Evolutionary conservation across 2,888 invertebrate species (phyloP).

Genomic region (Vesta saturnalis): DNA sequence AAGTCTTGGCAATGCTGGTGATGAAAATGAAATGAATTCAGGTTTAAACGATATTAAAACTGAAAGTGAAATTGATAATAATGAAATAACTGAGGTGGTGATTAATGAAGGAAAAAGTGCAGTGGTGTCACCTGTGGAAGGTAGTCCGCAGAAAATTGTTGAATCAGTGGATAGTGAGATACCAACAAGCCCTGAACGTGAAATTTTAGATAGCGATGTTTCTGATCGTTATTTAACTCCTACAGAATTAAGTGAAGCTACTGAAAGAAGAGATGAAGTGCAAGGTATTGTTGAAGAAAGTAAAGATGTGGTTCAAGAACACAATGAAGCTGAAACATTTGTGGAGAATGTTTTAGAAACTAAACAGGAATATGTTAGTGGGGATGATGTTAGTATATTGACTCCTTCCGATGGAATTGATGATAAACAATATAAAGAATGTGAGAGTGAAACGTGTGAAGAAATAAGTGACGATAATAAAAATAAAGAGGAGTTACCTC

Average conservation of each 20-base stretch:
- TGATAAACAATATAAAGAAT: constrained; percentile 40
- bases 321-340: constrained; percentile 22
- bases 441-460: constrained; percentile 48
- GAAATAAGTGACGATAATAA: constrained; percentile 50
- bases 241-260: constrained; percentile 67
- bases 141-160: constrained; percentile 37
- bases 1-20: constrained; percentile 66
- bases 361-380: constrained; percentile 24
- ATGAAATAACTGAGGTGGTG: constrained; percentile 27
- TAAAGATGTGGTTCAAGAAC: constrained; percentile 17
- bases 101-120: constrained; percentile 26
- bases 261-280: constrained; percentile 53
- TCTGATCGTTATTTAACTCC: constrained; percentile 77
- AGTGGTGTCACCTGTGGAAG: constrained; percentile 28
- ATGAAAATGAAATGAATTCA: constrained; percentile 60
- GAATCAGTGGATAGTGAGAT: constrained; percentile 48
- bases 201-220: constrained; percentile 73
- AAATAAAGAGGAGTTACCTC: constrained; percentile 26
- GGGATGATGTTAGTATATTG: constrained; percentile 15
- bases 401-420: constrained; percentile 35
- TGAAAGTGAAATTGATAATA: constrained; percentile 30
- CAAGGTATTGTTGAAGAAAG: constrained; percentile 29
- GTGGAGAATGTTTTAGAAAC: constrained; percentile 22
- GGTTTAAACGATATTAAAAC: constrained; percentile 42
- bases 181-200: constrained; percentile 65